A percentile compares a stretch with the other conserved stretches of the same genome.
phyloP scores from a whole-genome alignment of 2,888 invertebrate species.

The Odontomyia ornata region DNA sequence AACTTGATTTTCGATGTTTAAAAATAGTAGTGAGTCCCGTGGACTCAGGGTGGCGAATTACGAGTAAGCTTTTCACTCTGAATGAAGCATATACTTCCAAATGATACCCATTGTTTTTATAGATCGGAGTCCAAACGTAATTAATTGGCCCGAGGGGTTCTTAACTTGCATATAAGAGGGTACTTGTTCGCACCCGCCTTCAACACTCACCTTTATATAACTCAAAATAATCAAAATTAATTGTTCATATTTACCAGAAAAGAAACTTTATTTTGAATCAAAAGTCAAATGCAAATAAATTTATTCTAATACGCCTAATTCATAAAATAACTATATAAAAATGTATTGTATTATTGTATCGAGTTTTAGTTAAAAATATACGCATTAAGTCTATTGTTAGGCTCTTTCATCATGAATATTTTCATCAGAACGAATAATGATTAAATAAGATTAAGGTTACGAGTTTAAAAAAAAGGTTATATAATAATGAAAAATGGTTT shows the following conservation, averaged over 20 bases:
- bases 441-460: not conserved
- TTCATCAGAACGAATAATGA: not conserved
- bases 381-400: not conserved
- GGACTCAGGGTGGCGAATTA: too few relatives aligned
- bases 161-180: too few relatives aligned
- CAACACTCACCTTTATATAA: too few relatives aligned
- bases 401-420: not conserved
- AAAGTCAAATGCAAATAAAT: not conserved
- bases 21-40: too few relatives aligned
- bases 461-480: not conserved
- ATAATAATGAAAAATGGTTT: not conserved
- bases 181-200: too few relatives aligned
- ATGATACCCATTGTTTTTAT: too few relatives aligned
- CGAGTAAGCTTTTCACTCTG: too few relatives aligned
- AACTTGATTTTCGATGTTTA: too few relatives aligned
- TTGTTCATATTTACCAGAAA: not conserved
- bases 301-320: not conserved
- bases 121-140: too few relatives aligned
- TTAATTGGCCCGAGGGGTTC: too few relatives aligned
- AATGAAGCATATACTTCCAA: too few relatives aligned
- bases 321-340: conserved; percentile 2
- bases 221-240: too few relatives aligned
- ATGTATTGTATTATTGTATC: not conserved
- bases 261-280: not conserved
- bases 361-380: not conserved